Evolutionary conservation across 2,113 vertebrate genomes (phyloP).

Genomic region (Acrocephalus kingi): DNA sequence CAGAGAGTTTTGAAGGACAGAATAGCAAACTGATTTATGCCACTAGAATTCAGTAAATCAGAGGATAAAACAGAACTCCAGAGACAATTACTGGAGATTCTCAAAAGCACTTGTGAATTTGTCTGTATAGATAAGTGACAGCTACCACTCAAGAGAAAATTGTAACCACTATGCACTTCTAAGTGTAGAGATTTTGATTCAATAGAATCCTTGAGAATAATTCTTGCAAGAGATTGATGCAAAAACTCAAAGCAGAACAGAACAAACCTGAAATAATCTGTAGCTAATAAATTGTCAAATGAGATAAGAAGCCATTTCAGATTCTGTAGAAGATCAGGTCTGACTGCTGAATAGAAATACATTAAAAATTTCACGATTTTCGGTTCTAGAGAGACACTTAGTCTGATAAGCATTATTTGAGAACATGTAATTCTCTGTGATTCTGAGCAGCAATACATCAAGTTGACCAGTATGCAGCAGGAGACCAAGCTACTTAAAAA

Average conservation of each 20-base stretch:
- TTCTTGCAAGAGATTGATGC: background rate
- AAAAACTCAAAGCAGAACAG: background rate
- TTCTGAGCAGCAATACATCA: background rate
- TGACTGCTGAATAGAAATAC: background rate
- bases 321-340: background rate
- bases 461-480: background rate
- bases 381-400: background rate
- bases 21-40: background rate
- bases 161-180: background rate
- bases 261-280: background rate
- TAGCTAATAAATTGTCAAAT: background rate
- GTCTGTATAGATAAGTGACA: background rate
- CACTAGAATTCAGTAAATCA: background rate
- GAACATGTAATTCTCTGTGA: background rate
- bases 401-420: background rate
- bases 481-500: background rate
- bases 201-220: background rate
- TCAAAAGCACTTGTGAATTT: background rate
- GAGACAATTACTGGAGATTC: background rate
- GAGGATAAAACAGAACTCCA: background rate
- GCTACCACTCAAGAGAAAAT: background rate
- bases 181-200: background rate
- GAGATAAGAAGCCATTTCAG: background rate
- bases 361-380: background rate
- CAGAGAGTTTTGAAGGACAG: background rate